phyloP scores from a whole-genome alignment of 1,140 invertebrate species.

The Cardiocondyla obscurior region DNA sequence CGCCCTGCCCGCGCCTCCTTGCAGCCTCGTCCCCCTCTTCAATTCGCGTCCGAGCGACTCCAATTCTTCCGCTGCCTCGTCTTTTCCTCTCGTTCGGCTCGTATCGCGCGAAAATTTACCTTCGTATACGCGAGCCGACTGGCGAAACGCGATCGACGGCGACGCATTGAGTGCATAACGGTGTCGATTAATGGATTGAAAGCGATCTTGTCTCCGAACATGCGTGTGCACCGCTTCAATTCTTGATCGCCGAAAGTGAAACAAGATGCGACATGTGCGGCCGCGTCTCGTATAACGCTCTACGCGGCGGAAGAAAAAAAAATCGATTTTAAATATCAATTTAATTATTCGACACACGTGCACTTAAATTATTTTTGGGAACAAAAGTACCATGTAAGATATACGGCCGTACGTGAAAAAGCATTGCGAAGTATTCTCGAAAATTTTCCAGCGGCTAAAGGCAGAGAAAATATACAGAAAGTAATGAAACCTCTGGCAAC shows the following conservation, averaged over 20 bases:
- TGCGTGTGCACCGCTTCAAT: constrained; percentile 5
- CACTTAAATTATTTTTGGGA: background rate
- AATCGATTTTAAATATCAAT: background rate
- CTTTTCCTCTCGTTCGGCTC: constrained; percentile 11
- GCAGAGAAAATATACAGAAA: no score
- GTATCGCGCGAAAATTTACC: constrained; percentile 43
- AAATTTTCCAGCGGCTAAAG: no score
- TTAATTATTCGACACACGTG: background rate
- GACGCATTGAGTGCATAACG: constrained; percentile 10
- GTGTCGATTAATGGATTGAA: constrained; percentile 41
- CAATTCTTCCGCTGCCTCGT: constrained; percentile 9
- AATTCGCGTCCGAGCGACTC: constrained; percentile 38
- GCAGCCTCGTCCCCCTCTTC: background rate
- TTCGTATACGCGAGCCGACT: constrained; percentile 9
- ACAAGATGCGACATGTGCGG: background rate
- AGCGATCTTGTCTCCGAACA: constrained; percentile 34
- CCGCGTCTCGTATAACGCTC: background rate
- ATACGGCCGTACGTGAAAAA: no score
- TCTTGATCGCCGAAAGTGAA: constrained; percentile 34
- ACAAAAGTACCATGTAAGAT: no score
- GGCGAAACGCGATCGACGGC: constrained; percentile 44
- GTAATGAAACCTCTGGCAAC: background rate
- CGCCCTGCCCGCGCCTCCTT: background rate
- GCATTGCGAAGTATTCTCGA: no score
- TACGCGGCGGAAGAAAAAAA: background rate